A percentile compares a stretch with the other conserved stretches of the same genome.
Evolutionary conservation across 2,888 invertebrate species (phyloP).

Genomic region (Polietes domitor): DNA sequence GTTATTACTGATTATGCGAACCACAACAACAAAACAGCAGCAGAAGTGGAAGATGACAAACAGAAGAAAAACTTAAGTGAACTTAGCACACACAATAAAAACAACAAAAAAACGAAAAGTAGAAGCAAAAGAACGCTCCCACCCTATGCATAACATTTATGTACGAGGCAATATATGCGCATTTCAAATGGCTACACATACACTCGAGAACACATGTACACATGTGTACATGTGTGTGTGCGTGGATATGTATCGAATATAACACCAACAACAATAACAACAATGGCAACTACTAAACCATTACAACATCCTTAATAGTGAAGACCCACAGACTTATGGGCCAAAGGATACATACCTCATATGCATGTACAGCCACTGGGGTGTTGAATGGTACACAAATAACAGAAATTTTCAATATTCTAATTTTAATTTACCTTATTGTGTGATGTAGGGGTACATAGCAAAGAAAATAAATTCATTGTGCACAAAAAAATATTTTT

Average conservation of each 20-base stretch:
- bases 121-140: too few relatives aligned
- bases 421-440: too few relatives aligned
- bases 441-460: too few relatives aligned
- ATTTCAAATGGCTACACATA: slow-evolving; percentile 37
- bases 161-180: slow-evolving; percentile 40
- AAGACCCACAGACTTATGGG: neutral
- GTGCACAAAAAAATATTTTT: too few relatives aligned
- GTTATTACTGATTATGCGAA: slow-evolving; percentile 53
- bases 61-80: slow-evolving; percentile 21
- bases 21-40: neutral
- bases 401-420: too few relatives aligned
- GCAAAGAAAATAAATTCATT: too few relatives aligned
- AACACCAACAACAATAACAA: slow-evolving; percentile 4
- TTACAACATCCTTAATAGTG: slow-evolving; percentile 2
- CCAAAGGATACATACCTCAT: neutral
- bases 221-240: neutral
- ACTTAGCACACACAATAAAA: neutral
- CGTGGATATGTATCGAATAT: neutral
- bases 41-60: slow-evolving; percentile 1
- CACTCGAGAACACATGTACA: slow-evolving; percentile 16
- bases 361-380: too few relatives aligned
- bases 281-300: neutral
- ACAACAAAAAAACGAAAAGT: too few relatives aligned
- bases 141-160: neutral
- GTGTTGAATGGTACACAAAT: too few relatives aligned